Base-by-base conservation (phyloP, 2,113 vertebrate species). In the Alexandromys fortis region DNA sequence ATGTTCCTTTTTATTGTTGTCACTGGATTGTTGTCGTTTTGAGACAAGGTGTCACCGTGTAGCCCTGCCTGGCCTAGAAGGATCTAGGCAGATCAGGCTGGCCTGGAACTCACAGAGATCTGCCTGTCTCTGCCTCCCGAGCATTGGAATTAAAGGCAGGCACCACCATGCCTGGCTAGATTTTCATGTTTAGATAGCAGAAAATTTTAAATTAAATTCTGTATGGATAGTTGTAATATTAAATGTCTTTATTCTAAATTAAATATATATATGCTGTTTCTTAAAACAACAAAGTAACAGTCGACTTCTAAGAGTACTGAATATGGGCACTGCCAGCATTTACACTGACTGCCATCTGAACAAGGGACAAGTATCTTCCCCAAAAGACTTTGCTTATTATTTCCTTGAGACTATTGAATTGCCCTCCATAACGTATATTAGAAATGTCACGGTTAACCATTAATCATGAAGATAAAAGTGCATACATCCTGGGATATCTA, bases 291-390 rank as follows among this genome's bases (percentile, higher is more conserved):
- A 63, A 78, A 30, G 2, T 5, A 86, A 91, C 81, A 19, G 12
- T 17, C 78, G 42, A 7, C 52, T 77, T 17, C 7, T 4, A 16
- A 49, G 0, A 19, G 42, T 6, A 86, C 17, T 79, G 77, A 21
- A 33, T 8, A 5, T 33, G 47, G 22, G 33, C 47, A 35, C 28
- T 16, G 7, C 70, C 12, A 22, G 28, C 38, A 26, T 91, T 86
- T 76, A 2, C 5, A 61, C 58, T 95, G 89, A 78, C 85, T 96
- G 63, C 19, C 70, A 35, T 92, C 76, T 77, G 87, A 92, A 83
- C n/a, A 52, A 12, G 6, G 3, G 13, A n/a, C 2, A n/a, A 81
- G 47, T 24, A 35, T 22, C 88, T 55, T 75, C n/a, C 65, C 35
- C 42, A 42, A 86, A 79, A 33, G 1, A 12, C 52, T 68, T 67